Evolutionary conservation across 2,797 vertebrate species (phyloP).

Genomic region (Sandelia bainsii): DNA sequence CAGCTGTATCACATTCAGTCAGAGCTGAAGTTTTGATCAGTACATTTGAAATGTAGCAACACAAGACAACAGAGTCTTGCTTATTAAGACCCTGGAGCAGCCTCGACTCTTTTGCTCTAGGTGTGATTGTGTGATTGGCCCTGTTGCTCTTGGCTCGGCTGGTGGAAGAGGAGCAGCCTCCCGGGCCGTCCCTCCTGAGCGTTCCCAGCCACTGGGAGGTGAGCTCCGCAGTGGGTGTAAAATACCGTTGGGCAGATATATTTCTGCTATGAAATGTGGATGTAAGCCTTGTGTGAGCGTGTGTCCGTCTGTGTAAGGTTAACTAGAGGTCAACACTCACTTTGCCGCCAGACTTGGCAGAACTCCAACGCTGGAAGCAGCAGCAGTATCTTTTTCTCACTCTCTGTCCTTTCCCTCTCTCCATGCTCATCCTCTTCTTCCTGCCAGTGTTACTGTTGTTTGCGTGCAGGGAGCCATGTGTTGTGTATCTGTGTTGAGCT

Average conservation of each 20-base stretch:
- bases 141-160: slow-evolving; percentile 65
- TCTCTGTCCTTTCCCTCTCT: slow-evolving; percentile 25
- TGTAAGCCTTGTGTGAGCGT: slow-evolving; percentile 60
- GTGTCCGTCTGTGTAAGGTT: slow-evolving; percentile 70
- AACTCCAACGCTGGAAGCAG: slow-evolving; percentile 64
- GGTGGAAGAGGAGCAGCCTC: slow-evolving; percentile 56
- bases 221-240: slow-evolving; percentile 73
- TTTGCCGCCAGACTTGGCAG: slow-evolving; percentile 79
- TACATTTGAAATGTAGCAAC: slow-evolving; percentile 9
- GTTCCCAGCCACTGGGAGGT: slow-evolving; percentile 61
- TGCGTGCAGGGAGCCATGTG: slow-evolving; percentile 66
- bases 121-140: slow-evolving; percentile 54
- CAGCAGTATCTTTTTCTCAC: slow-evolving; percentile 40
- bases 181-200: slow-evolving; percentile 33
- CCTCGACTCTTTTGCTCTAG: slow-evolving; percentile 30
- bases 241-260: slow-evolving; percentile 72
- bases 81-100: slow-evolving; percentile 13
- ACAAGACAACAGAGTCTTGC: slow-evolving; percentile 3
- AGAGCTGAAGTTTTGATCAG: slow-evolving; percentile 3
- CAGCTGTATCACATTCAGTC: slow-evolving; percentile 11
- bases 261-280: slow-evolving; percentile 84
- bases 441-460: slow-evolving; percentile 43
- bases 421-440: slow-evolving; percentile 41
- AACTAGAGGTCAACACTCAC: slow-evolving; percentile 80
- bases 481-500: slow-evolving; percentile 62